A percentile compares a stretch with the other conserved stretches of the same genome.
Conservation (phyloP, 1,140 invertebrate species). For the Trissolcus basalis region DNA sequence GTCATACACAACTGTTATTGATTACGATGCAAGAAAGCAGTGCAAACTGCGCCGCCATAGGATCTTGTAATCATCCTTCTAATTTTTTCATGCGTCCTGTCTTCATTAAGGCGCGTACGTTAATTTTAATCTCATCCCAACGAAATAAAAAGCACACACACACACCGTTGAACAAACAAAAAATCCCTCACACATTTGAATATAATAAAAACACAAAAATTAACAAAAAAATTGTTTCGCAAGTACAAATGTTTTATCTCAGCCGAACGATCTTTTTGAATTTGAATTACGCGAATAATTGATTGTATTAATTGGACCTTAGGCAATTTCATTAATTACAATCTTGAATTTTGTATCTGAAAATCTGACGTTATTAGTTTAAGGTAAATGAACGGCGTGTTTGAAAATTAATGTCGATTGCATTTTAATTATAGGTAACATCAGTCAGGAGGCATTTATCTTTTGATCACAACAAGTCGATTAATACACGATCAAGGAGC, state of each 20-base stretch:
- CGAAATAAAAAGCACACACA: no score
- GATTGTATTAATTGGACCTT: no score
- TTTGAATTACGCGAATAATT: no score
- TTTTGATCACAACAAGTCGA: slow-evolving; percentile 47
- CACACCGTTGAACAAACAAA: no score
- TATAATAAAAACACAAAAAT: no score
- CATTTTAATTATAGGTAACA: slow-evolving; percentile 51
- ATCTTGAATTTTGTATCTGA: no score
- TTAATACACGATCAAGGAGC: slow-evolving; percentile 45
- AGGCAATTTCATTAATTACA: no score
- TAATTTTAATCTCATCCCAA: no score
- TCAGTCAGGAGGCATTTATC: slow-evolving; percentile 49
- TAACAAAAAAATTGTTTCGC: no score
- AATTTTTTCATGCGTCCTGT: slow-evolving; percentile 52
- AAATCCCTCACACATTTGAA: no score
- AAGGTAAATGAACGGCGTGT: slow-evolving; percentile 36
- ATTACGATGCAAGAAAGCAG: slow-evolving; percentile 67
- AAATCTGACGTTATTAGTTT: slow-evolving; percentile 19
- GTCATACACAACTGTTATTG: slow-evolving; percentile 70
- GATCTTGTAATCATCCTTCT: slow-evolving; percentile 44
- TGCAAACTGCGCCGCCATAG: slow-evolving; percentile 56
- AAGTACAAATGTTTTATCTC: no score
- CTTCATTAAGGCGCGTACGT: slow-evolving; percentile 47
- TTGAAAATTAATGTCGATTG: slow-evolving; percentile 37
- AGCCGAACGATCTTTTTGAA: no score